Evolutionary conservation across 2,797 vertebrate species (phyloP), one percentile per base, ranked within the genome.

Genomic region (Valencia hispanica): DNA sequence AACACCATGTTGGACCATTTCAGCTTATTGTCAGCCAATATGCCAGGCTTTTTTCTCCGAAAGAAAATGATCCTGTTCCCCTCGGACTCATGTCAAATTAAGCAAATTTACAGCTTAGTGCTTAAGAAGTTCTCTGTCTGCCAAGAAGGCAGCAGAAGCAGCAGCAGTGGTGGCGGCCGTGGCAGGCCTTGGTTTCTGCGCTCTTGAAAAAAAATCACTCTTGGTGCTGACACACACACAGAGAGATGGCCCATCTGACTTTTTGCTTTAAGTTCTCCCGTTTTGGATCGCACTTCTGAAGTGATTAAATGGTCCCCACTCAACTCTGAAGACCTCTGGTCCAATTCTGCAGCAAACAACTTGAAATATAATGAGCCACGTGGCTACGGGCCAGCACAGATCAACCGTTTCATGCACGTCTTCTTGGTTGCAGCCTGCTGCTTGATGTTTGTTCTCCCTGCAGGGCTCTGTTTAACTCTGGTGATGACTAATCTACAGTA

Each of bases 81-180:
- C 86, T 90, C 89, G 86, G 95, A 95, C 94, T 93, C 87, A 30
- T 87, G 94, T 94, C 95, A 96, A 94, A 96, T 96, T 94, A 95
- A 93, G 93, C 93, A 93, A 95, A 96, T 95, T 95, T 95, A 96
- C 93, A 94, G 93, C 94, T 94, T 91, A 92, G 92, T 95, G 94
- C 94, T 95, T 94, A 93, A 93, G 93, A 93, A 94, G 79, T 92
- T 94, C 92, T 83, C 89, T 69, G 77, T 93, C 93, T 94, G 95
- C 93, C 94, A 95, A 94, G 93, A 95, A 94, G 91, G 87, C 86
- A 85, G 91, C 82, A 91, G 85, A 68, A 68, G 74, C 63, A 65
- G 63, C 36, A 20, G 25, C 36, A 7, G 34, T 10, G 59, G 51
- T 9, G n/a, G 22, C 47, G 63, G 81, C 66, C 50, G 72, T 75